These are phyloP conservation scores for Parasteatoda tepidariorum DNA, from an alignment of 1,140 invertebrate species.

Conservation along the genomic window DNA sequence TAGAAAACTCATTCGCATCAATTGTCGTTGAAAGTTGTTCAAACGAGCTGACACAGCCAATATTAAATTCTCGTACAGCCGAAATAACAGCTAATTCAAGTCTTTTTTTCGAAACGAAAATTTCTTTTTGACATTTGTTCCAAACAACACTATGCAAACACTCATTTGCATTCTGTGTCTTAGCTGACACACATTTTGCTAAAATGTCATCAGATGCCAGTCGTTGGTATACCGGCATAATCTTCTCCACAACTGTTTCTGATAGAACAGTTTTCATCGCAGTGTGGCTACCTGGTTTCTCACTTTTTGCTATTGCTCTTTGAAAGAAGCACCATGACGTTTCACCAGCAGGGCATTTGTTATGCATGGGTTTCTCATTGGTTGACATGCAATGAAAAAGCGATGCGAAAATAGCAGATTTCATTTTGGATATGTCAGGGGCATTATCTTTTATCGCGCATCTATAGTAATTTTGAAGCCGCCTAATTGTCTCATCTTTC, in stretches of 20 bases:
- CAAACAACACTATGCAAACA: not conserved
- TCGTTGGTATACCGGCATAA: not conserved
- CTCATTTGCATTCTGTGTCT: not conserved
- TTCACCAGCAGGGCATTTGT: not conserved
- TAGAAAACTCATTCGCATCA: not conserved
- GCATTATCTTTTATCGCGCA: not conserved
- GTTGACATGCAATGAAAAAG: conserved; percentile 9
- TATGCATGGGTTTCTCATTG: not conserved
- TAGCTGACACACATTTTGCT: not conserved
- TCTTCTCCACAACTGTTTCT: not conserved
- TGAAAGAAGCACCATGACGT: not conserved
- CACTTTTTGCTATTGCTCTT: not conserved
- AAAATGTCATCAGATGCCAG: not conserved
- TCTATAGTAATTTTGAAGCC: not conserved
- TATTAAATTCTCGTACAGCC: not conserved
- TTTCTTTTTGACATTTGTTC: not conserved
- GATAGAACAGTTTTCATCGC: not conserved
- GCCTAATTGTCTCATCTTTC: not conserved
- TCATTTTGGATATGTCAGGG: not conserved
- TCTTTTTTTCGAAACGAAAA: not conserved
- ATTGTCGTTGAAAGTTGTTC: too few relatives aligned
- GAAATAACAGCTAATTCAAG: not conserved
- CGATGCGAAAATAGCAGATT: not conserved
- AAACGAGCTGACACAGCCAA: too few relatives aligned
- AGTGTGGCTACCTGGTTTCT: not conserved